These are phyloP conservation scores for Meta bourneti DNA, from an alignment of 2,888 invertebrate genomes.

Conservation along the genomic window DNA sequence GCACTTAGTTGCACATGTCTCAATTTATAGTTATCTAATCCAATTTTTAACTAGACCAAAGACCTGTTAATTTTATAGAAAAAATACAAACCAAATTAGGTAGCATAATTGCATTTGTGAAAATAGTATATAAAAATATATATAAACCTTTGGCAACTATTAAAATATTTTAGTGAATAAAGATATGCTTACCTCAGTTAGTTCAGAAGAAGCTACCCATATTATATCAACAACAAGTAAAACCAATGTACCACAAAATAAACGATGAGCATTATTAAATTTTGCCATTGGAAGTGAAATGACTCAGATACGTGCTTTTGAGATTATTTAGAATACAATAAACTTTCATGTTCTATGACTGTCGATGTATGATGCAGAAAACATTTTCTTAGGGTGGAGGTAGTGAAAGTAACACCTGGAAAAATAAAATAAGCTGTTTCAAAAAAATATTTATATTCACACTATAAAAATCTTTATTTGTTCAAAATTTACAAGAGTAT, in stretches of 20 bases:
- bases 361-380: neutral
- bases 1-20: too few species aligned
- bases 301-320: neutral
- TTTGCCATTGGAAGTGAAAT: constrained; percentile 68
- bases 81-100: too few species aligned
- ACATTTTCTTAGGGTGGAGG: constrained; percentile 13
- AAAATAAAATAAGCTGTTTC: neutral
- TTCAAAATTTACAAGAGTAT: too few species aligned
- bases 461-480: too few species aligned
- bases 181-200: constrained; percentile 89
- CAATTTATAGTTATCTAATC: too few species aligned
- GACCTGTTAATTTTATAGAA: too few species aligned
- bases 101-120: too few species aligned
- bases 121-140: too few species aligned
- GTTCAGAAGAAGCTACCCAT: constrained; percentile 97
- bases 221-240: constrained; percentile 94
- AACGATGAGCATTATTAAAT: constrained; percentile 79
- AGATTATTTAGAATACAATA: neutral
- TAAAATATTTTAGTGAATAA: neutral
- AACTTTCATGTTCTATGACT: constrained; percentile 17
- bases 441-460: too few species aligned
- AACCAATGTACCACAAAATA: constrained; percentile 91
- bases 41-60: too few species aligned
- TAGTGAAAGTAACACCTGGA: neutral
- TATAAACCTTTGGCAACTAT: too few species aligned